phyloP scores from a whole-genome alignment of 2,797 vertebrate species.

The Hyperoplus immaculatus region DNA sequence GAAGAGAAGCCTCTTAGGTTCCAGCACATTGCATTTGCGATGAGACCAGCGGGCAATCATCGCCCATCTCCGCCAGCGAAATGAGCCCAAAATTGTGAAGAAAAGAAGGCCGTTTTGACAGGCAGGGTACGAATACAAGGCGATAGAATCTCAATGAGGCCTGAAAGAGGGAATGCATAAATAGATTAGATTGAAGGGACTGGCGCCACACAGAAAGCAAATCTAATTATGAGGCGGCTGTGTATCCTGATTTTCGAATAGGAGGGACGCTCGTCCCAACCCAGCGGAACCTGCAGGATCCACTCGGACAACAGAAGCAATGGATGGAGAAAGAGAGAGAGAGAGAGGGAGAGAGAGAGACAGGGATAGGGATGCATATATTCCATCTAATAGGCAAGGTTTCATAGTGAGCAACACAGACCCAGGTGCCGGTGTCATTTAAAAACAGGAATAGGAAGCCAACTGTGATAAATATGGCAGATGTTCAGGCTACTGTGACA shows the following conservation, averaged over 20 bases:
- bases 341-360: constrained; percentile 39
- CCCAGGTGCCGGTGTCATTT: constrained; percentile 53
- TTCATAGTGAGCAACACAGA: constrained; percentile 48
- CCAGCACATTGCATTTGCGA: constrained; percentile 79
- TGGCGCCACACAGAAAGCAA: constrained; percentile 83
- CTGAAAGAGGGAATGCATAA: constrained; percentile 85
- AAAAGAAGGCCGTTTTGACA: constrained; percentile 83
- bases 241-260: constrained; percentile 80
- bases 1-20: constrained; percentile 77
- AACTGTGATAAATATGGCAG: constrained; percentile 55
- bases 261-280: constrained; percentile 76
- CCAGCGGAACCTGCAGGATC: constrained; percentile 74
- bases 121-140: constrained; percentile 83
- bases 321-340: constrained; percentile 57
- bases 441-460: constrained; percentile 51
- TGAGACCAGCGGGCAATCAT: constrained; percentile 80
- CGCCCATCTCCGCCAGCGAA: constrained; percentile 77
- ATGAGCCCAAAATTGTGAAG: constrained; percentile 83
- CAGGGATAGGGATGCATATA: constrained; percentile 42
- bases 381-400: constrained; percentile 61
- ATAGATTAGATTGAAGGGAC: constrained; percentile 86
- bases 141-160: constrained; percentile 88
- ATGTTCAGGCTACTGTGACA: constrained; percentile 50
- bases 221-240: constrained; percentile 85
- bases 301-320: constrained; percentile 70